phyloP scores from a whole-genome alignment of 2,797 vertebrate genomes.

The Fistularia tabacaria region DNA sequence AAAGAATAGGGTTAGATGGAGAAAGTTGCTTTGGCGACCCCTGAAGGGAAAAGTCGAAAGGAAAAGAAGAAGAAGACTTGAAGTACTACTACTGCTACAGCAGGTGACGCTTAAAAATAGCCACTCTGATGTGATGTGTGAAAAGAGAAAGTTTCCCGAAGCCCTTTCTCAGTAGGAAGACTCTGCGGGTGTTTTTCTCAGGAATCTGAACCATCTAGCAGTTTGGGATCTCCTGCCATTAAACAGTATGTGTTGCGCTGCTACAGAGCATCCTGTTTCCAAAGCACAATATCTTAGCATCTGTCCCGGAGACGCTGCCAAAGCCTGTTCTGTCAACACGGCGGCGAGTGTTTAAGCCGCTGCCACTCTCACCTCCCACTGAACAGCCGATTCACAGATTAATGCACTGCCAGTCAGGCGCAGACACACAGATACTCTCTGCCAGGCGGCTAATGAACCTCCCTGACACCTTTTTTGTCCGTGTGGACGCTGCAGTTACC shows the following conservation, averaged over 20 bases:
- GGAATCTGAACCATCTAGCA: conserved; percentile 9
- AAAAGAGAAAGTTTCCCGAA: not conserved
- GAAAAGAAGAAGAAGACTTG: no score
- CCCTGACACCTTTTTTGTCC: conserved; percentile 3
- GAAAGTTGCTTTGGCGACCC: no score
- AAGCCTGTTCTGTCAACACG: conserved; percentile 50
- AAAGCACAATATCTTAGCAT: conserved; percentile 62
- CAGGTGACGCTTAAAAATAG: no score
- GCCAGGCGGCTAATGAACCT: conserved; percentile 5
- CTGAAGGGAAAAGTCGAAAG: no score
- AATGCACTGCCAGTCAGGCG: conserved; percentile 33
- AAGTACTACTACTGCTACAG: no score
- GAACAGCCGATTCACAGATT: conserved; percentile 47
- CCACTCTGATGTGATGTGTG: no score
- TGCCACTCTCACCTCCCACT: conserved; percentile 57
- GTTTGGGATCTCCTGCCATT: conserved; percentile 25
- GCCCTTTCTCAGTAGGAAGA: not conserved
- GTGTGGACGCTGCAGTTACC: conserved; percentile 7
- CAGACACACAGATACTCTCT: conserved; percentile 18
- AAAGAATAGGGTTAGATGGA: no score
- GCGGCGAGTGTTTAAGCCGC: conserved; percentile 45
- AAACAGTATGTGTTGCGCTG: conserved; percentile 22
- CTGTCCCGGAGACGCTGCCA: conserved; percentile 53
- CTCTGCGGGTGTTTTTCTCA: not conserved
- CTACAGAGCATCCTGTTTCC: conserved; percentile 48